Evolutionary conservation across 2,113 vertebrate species (phyloP), one percentile per base, ranked within the genome.

Genomic region (Oreocharis arfaki): DNA sequence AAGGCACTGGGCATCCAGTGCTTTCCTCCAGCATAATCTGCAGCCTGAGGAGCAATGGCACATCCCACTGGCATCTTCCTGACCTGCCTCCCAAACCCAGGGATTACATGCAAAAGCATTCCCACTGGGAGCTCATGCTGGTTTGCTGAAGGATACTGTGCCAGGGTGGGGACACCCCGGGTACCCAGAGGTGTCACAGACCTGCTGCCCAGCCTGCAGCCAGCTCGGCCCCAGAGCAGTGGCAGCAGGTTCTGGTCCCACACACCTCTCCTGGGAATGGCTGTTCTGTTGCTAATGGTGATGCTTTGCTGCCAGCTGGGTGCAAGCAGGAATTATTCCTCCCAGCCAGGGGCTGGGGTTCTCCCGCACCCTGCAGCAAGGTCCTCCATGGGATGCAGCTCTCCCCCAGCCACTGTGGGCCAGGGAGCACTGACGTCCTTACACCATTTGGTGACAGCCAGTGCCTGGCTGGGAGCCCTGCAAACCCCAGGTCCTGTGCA

Each of bases 381-480:
- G 32, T 49, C 18, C 69, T 53, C 24, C 57, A 49, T 2, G 4
- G 61, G 20, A 94, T 0, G 7, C 61, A 63, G 65, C 32, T 90
- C 42, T 68, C 7, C 33, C 28, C 11, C 10, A 24, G 11, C 9
- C 22, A 8, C 75, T 7, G 37, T 46, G 37, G 69, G 50, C 55
- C 74, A 39, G 41, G 46, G 10, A 24, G 32, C 11, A 11, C 27
- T 1, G 3, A 26, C 0, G 0, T 37, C 57, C 53, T 53, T 22
- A 56, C 55, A 6, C 28, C 5, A 1, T 19, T 37, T 28, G 46
- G 75, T 39, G 65, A 37, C 64, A 77, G 28, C 75, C 42, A 49
- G 18, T 9, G 15, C 44, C 39, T 7, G 32, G 39, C 39, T 16
- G 32, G 39, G 64, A 39, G 57, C 64, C 27, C 57, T 37, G 41